Percentiles rank a stretch among this genome's conserved stretches.
These are phyloP conservation scores for Alouatta palliata DNA, from an alignment of 2,113 vertebrate species.

Conservation along the genomic window DNA sequence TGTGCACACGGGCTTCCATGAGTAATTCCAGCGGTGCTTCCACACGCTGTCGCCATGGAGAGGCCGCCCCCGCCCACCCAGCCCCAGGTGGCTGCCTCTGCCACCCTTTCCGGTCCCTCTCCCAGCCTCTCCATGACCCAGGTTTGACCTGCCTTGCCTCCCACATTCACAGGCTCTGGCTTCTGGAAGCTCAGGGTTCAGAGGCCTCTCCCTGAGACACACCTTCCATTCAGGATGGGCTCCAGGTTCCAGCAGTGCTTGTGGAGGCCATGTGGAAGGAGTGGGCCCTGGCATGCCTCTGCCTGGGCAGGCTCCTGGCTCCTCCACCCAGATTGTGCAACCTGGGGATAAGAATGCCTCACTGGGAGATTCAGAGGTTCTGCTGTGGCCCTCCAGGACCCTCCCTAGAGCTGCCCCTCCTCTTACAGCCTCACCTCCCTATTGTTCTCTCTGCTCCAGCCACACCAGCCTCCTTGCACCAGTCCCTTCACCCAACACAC, in stretches of 20 bases:
- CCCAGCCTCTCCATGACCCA: slow-evolving; percentile 47
- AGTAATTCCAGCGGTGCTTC: slow-evolving; percentile 60
- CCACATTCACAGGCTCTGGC: not conserved
- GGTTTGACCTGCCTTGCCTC: slow-evolving; percentile 7
- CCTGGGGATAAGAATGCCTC: not conserved
- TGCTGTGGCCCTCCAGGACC: not conserved
- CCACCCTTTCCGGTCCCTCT: not conserved
- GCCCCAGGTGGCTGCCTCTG: slow-evolving; percentile 42
- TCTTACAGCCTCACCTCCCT: too few relatives aligned
- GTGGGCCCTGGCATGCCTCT: rapidly evolving
- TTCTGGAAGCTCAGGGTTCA: not conserved
- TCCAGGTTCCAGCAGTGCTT: not conserved
- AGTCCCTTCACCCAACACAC: not conserved
- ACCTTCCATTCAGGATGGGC: not conserved
- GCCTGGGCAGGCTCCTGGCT: not conserved
- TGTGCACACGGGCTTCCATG: not conserved
- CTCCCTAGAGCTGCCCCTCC: not conserved
- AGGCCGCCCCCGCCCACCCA: slow-evolving; percentile 33
- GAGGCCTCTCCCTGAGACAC: slow-evolving; percentile 31
- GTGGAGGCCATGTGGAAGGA: not conserved
- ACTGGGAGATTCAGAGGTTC: not conserved
- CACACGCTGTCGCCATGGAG: slow-evolving; percentile 61
- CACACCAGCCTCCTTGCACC: not conserved
- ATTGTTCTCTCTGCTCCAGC: not conserved
- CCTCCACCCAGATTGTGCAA: not conserved